phyloP scores from a whole-genome alignment of 1,140 invertebrate species.

The Micrasema longulum region DNA sequence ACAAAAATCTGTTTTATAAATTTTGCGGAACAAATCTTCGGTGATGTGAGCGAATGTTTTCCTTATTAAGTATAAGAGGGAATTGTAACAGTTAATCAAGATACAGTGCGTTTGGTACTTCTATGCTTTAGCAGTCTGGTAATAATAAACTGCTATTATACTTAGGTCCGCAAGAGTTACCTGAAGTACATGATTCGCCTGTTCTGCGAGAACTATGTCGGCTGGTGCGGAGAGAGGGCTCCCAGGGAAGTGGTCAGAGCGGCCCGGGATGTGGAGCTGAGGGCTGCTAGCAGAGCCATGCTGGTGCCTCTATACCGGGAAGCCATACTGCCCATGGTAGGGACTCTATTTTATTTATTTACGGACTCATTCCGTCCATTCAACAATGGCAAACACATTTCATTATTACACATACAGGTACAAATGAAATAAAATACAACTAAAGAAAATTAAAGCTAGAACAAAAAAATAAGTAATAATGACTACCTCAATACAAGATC shows the following conservation, averaged over 20 bases:
- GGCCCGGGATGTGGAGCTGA: slow-evolving; percentile 63
- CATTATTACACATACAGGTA: too few relatives aligned
- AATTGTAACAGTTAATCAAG: not conserved
- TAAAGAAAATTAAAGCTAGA: too few relatives aligned
- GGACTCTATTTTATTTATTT: too few relatives aligned
- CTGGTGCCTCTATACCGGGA: slow-evolving; percentile 62
- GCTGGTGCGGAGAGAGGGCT: slow-evolving; percentile 35
- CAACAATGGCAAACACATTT: too few relatives aligned
- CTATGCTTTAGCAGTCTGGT: not conserved
- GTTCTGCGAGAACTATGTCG: slow-evolving; percentile 61
- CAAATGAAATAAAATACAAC: too few relatives aligned
- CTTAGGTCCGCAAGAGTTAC: slow-evolving; percentile 64
- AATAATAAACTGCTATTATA: not conserved
- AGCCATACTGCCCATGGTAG: slow-evolving; percentile 55
- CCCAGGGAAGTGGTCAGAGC: slow-evolving; percentile 65
- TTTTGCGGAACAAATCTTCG: too few relatives aligned
- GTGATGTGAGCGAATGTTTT: too few relatives aligned
- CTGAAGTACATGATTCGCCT: slow-evolving; percentile 64
- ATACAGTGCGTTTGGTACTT: not conserved
- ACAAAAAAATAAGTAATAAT: too few relatives aligned
- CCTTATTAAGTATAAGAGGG: too few relatives aligned
- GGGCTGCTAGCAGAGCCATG: slow-evolving; percentile 62
- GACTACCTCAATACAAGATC: too few relatives aligned
- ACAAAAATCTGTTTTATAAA: too few relatives aligned
- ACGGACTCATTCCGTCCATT: too few relatives aligned